A percentile compares a stretch with the other conserved stretches of the same genome.
phyloP scores from a whole-genome alignment of 2,888 invertebrate species.

The Cheilosia grossa region DNA sequence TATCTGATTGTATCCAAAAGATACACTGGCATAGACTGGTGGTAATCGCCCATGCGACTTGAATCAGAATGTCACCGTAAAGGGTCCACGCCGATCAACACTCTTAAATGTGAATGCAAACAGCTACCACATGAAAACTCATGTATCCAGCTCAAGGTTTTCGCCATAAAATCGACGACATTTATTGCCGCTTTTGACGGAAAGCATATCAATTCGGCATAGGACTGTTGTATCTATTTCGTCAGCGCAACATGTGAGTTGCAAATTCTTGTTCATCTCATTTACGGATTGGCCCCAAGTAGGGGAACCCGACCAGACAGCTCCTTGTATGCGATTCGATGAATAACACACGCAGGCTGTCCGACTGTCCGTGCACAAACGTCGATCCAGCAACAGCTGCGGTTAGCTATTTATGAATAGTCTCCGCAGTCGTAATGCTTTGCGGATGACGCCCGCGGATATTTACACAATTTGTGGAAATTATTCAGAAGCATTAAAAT shows the following conservation, averaged over 20 bases:
- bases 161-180: no score
- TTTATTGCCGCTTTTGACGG: no score
- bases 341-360: slow-evolving; percentile 16
- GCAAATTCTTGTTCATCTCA: not conserved
- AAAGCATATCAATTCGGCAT: no score
- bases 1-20: no score
- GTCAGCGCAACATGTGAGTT: not conserved
- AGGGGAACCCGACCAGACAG: not conserved
- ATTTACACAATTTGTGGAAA: slow-evolving; percentile 30
- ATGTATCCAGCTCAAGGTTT: no score
- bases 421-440: not conserved
- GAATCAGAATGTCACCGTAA: no score
- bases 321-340: slow-evolving; percentile 16
- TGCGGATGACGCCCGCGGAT: slow-evolving; percentile 3
- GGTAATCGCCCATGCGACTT: no score
- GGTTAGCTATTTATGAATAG: not conserved
- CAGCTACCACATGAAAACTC: no score
- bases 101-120: no score
- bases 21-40: no score
- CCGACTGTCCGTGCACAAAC: slow-evolving; percentile 6
- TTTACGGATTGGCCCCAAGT: slow-evolving; percentile 6
- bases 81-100: no score
- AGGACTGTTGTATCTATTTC: not conserved
- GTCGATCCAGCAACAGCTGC: slow-evolving; percentile 33
- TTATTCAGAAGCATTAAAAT: slow-evolving; percentile 41